A percentile compares a stretch with the other conserved stretches of the same genome.
These are phyloP conservation scores for Molossus alvarezi DNA, from an alignment of 2,797 vertebrate species.

Conservation along the genomic window DNA sequence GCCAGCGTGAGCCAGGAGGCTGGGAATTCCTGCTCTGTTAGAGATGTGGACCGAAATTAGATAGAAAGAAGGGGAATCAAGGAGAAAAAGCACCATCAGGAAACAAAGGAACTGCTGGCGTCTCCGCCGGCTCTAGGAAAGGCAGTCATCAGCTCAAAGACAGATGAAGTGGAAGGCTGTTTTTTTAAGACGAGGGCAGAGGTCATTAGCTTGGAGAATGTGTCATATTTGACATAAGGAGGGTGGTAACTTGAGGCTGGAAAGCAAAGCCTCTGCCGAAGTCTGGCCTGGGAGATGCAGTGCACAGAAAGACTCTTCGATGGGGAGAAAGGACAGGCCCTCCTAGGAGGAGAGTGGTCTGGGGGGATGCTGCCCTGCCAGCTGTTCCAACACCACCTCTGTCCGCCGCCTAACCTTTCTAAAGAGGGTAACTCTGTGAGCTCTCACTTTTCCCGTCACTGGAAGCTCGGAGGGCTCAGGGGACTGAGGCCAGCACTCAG, in stretches of 20 bases:
- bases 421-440: background rate
- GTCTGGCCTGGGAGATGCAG: slow-evolving; percentile 47
- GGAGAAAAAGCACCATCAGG: slow-evolving; percentile 42
- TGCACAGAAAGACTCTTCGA: background rate
- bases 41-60: background rate
- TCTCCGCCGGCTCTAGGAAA: background rate
- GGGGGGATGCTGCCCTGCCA: background rate
- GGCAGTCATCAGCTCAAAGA: slow-evolving; percentile 67
- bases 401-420: background rate
- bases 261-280: slow-evolving; percentile 6
- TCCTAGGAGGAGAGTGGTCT: background rate
- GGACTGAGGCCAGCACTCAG: slow-evolving; percentile 9
- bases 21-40: background rate
- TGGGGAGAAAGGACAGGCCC: background rate
- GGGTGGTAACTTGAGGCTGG: slow-evolving; percentile 74
- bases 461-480: background rate
- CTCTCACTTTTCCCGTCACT: background rate
- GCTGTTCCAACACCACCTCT: background rate
- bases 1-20: background rate
- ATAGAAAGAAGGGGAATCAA: slow-evolving; percentile 38
- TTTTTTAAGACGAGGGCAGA: slow-evolving; percentile 71
- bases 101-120: slow-evolving; percentile 74
- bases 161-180: slow-evolving; percentile 68
- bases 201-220: slow-evolving; percentile 77
- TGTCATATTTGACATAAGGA: slow-evolving; percentile 82